Percentiles rank a stretch among this genome's conserved stretches.
Conservation (phyloP, 2,797 vertebrate species). For the Chloroceryle inda region DNA sequence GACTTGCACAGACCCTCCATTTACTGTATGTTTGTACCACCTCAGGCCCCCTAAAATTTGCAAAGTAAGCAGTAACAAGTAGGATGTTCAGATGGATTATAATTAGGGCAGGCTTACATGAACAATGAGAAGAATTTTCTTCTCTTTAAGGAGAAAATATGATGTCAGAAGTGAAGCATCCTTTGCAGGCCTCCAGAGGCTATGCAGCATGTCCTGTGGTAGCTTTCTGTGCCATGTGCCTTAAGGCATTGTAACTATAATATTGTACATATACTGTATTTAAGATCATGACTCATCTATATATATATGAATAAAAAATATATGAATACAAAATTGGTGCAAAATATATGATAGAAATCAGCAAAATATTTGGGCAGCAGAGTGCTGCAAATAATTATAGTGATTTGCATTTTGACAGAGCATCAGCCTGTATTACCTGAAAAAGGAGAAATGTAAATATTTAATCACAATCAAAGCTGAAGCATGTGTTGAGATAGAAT, state of each 20-base stretch:
- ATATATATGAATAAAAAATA: not conserved
- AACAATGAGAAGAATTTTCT: not conserved
- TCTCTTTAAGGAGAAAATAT: not conserved
- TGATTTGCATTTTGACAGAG: not conserved
- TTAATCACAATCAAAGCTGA: not conserved
- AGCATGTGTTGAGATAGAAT: not conserved
- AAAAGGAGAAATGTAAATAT: not conserved
- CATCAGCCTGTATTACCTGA: not conserved
- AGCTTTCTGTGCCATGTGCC: not conserved
- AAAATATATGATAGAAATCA: not conserved
- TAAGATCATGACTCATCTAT: not conserved
- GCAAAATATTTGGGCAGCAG: not conserved
- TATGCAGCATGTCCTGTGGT: not conserved
- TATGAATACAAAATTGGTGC: not conserved
- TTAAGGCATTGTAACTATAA: not conserved
- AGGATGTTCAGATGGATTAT: not conserved
- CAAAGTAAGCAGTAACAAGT: not conserved
- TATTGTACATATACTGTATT: not conserved
- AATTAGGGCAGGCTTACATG: not conserved
- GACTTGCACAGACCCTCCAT: not conserved
- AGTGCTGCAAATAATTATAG: not conserved
- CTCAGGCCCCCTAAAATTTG: not conserved
- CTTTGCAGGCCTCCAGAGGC: not conserved
- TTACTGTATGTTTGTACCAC: not conserved
- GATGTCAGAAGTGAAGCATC: not conserved